A percentile compares a stretch with the other conserved stretches of the same genome.
Evolutionary conservation across 1,140 invertebrate species (phyloP).

Genomic region (Neodiprion lecontei): DNA sequence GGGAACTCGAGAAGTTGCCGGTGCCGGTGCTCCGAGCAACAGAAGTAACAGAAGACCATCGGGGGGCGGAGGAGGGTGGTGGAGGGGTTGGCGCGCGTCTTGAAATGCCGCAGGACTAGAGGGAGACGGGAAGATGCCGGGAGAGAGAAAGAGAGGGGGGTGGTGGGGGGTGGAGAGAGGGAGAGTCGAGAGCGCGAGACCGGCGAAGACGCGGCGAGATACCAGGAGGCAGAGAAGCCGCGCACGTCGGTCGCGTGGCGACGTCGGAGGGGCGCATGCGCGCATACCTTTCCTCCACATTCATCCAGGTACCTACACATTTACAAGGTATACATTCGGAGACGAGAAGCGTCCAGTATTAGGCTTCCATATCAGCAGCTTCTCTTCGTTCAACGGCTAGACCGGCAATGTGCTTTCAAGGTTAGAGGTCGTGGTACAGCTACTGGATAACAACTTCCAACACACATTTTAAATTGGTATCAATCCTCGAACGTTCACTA

Average conservation of each 20-base stretch:
- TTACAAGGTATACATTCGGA: too few relatives aligned
- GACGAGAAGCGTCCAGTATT: too few relatives aligned
- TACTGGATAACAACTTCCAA: too few relatives aligned
- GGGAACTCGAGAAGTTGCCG: slow-evolving; percentile 48
- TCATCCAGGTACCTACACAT: too few relatives aligned
- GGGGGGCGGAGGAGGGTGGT: background rate
- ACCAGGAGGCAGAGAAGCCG: slow-evolving; percentile 22
- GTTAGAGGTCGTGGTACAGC: too few relatives aligned
- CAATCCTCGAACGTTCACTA: too few relatives aligned
- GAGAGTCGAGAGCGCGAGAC: background rate
- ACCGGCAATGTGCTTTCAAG: too few relatives aligned
- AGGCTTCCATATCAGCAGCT: too few relatives aligned
- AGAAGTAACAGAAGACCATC: slow-evolving; percentile 24
- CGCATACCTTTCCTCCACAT: slow-evolving; percentile 11
- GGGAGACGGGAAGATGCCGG: background rate
- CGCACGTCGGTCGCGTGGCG: slow-evolving; percentile 54
- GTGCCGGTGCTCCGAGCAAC: slow-evolving; percentile 32
- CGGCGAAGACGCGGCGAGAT: slow-evolving; percentile 31
- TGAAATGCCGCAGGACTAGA: background rate
- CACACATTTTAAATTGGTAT: too few relatives aligned
- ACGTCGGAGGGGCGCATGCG: slow-evolving; percentile 37
- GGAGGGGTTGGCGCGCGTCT: background rate
- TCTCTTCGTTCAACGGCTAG: too few relatives aligned
- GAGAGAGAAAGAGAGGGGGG: slow-evolving; percentile 11
- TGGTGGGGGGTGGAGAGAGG: slow-evolving; percentile 22